Evolutionary conservation across 1,140 invertebrate species (phyloP), one percentile per base, ranked within the genome.

Genomic region (Aphis gossypii): DNA sequence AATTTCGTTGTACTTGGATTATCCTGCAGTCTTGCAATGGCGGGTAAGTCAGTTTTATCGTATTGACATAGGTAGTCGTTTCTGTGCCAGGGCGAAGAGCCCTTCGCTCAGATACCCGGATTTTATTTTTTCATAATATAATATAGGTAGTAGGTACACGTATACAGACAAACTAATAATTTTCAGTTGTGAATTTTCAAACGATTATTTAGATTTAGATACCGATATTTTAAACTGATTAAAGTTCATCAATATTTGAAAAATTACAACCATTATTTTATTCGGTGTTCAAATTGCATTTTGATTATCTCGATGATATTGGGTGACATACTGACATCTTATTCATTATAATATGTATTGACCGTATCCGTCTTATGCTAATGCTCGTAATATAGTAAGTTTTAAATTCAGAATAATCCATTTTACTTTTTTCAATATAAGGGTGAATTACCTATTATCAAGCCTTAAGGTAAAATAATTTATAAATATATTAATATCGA

Each of bases 1-100:
- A 82, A 48, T 82, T 51, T 92, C 44, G 21, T 68, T 35, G 68
- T 46, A 11, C 68, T 92, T 7, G 90, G 90, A 83, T 76, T 92
- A 41, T 46, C 60, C 23, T 44, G 56, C 84, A 38, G 68, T 51
- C 9, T 48, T 4, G 38, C 60, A 2, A 83, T 38, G 56, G 60
- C 56, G 18, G 90, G 90, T 92, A 83, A 92, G 90, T 92, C 18
- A 54, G 21, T 89, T 54, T 23, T 51, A 83, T 38, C 21, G 2
- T 54, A 54, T 4, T 5, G 4, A 18, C 30, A n/a, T 68, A 35
- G 35, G 35, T 35, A 25, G 25, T 25, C 8, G 30, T n/a, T n/a
- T 6, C 3, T 5, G 18, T n/a, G 14, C 14, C 14, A 18, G 2
- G 60, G 14, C 18, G 30, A n/a, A 14, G 30, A 2, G 30, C 2